Evolutionary conservation across 1,140 invertebrate species (phyloP).

Genomic region (Zaprionus inermis): DNA sequence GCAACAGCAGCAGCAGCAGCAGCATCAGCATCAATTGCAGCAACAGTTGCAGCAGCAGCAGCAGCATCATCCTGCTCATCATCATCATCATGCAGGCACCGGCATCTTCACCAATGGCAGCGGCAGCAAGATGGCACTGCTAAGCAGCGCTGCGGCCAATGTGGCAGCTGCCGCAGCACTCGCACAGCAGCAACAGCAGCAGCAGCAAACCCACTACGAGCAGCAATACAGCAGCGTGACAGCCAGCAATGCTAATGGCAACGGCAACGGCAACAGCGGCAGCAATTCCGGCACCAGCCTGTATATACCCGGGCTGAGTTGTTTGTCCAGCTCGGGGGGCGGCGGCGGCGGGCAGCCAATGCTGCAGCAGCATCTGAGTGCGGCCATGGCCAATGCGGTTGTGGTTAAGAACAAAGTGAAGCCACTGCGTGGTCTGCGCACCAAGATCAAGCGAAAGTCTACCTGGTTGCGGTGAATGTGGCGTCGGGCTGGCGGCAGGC

Average conservation of each 20-base stretch:
- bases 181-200: constrained; percentile 55
- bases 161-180: constrained; percentile 44
- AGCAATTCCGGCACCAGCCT: constrained; percentile 17
- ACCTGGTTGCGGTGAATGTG: constrained; percentile 82
- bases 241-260: neutral
- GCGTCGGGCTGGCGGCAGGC: constrained; percentile 52
- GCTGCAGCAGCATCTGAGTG: constrained; percentile 51
- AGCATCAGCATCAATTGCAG: constrained; percentile 17
- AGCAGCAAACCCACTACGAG: constrained; percentile 42
- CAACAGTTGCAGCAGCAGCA: constrained; percentile 39
- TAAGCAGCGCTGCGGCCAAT: constrained; percentile 73
- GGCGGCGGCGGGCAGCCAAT: constrained; percentile 13
- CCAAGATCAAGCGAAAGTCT: constrained; percentile 81
- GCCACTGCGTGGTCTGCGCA: constrained; percentile 66
- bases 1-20: constrained; percentile 38
- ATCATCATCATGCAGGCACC: constrained; percentile 20
- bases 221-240: constrained; percentile 12
- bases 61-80: constrained; percentile 23
- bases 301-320: constrained; percentile 39
- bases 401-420: constrained; percentile 57
- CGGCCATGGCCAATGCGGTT: constrained; percentile 51
- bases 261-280: neutral
- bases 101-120: constrained; percentile 64
- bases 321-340: constrained; percentile 18
- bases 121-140: constrained; percentile 73